Evolutionary conservation across 2,113 vertebrate species (phyloP).

Genomic region (Marmota flaviventris): DNA sequence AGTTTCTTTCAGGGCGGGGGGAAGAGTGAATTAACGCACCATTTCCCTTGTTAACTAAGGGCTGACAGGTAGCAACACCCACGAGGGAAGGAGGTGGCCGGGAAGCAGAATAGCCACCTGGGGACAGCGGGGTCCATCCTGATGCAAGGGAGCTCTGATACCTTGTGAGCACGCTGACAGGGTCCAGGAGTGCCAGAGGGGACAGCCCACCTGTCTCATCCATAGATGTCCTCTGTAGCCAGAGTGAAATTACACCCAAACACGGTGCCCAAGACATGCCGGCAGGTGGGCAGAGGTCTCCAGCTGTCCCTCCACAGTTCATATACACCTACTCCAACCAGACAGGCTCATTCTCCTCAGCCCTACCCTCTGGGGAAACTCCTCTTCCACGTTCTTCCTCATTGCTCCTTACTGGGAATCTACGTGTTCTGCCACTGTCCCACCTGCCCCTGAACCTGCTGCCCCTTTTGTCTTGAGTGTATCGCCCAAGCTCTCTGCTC

Average conservation of each 20-base stretch:
- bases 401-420: background rate
- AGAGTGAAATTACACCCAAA: accelerated
- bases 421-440: background rate
- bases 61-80: too few species aligned
- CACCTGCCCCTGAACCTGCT: background rate
- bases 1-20: background rate
- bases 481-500: background rate
- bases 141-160: accelerated
- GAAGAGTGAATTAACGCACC: background rate
- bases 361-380: background rate
- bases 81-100: background rate
- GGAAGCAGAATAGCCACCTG: background rate
- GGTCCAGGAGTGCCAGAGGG: background rate
- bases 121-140: accelerated
- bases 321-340: background rate
- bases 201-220: accelerated
- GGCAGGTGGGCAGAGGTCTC: too few species aligned
- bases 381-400: background rate
- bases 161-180: accelerated
- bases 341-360: accelerated
- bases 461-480: background rate
- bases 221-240: background rate
- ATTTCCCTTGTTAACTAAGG: background rate
- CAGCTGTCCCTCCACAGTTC: accelerated
- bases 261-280: accelerated